Conservation (phyloP, 2,113 vertebrate species). For the Heteronetta atricapilla region DNA sequence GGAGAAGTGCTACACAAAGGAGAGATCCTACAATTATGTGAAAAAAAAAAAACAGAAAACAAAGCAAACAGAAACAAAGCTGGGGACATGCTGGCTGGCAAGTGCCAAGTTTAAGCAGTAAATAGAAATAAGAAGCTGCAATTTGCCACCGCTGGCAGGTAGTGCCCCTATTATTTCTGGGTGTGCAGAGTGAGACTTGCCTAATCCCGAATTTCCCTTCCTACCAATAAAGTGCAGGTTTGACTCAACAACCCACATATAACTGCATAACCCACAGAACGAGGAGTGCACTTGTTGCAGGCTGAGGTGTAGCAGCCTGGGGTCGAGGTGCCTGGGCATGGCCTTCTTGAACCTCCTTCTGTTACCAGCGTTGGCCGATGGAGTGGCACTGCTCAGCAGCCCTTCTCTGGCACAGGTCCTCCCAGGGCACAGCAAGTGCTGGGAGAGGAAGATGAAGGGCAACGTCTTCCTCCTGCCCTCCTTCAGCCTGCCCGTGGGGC, state of each 20-base stretch:
- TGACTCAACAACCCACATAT: background rate
- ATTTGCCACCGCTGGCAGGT: background rate
- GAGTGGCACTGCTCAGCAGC: background rate
- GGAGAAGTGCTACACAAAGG: background rate
- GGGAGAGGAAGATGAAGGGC: background rate
- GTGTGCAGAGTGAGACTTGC: background rate
- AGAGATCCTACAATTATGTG: background rate
- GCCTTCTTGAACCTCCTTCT: background rate
- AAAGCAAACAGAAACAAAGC: background rate
- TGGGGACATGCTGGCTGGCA: background rate
- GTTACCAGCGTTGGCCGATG: background rate
- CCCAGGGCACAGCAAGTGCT: background rate
- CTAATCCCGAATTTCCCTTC: background rate
- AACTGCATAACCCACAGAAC: background rate
- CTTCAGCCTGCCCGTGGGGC: accelerated
- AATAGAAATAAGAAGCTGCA: background rate
- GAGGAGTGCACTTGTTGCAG: background rate
- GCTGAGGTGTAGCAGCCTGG: background rate
- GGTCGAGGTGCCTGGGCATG: background rate
- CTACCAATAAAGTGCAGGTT: background rate
- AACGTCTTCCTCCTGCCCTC: accelerated
- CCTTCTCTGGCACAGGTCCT: background rate
- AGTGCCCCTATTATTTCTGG: background rate
- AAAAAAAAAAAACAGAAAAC: background rate
- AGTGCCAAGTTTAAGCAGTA: background rate